Conservation (phyloP, 2,113 vertebrate species). For the Phyllostomus hastatus region DNA sequence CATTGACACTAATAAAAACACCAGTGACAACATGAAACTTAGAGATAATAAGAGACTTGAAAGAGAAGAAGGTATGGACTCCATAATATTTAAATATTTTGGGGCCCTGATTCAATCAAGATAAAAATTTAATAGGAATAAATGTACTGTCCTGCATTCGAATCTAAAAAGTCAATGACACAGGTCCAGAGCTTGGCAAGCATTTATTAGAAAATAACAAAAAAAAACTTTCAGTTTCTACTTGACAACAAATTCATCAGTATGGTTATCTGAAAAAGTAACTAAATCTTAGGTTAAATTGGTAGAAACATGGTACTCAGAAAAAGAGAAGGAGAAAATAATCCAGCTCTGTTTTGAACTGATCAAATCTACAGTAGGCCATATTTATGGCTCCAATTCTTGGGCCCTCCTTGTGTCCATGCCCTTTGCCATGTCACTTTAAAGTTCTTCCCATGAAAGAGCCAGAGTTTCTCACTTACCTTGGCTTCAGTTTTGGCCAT, state of each 20-base stretch:
- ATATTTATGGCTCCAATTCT: not conserved
- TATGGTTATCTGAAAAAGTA: constrained; percentile 14
- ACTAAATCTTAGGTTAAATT: constrained; percentile 9
- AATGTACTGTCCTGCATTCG: not conserved
- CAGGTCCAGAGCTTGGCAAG: not conserved
- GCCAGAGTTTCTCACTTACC: not conserved
- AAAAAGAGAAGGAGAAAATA: constrained; percentile 11
- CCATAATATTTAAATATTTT: constrained; percentile 39
- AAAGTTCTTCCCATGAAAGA: not conserved
- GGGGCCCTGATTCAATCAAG: not conserved
- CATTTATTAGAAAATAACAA: not conserved
- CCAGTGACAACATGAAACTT: not conserved
- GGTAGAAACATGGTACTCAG: constrained; percentile 15
- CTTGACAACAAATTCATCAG: constrained; percentile 3
- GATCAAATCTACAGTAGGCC: not conserved
- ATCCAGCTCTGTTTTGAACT: not conserved
- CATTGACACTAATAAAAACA: not conserved
- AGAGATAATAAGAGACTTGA: constrained; percentile 5
- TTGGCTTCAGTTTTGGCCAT: not conserved
- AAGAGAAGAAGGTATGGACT: not conserved
- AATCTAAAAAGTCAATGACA: not conserved
- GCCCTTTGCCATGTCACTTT: not conserved
- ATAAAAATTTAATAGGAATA: constrained; percentile 40
- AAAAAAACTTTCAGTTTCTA: not conserved
- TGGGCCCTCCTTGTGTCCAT: not conserved